Base-by-base conservation (phyloP, 1,140 invertebrate genomes). In the Xylocopa sonorina region DNA sequence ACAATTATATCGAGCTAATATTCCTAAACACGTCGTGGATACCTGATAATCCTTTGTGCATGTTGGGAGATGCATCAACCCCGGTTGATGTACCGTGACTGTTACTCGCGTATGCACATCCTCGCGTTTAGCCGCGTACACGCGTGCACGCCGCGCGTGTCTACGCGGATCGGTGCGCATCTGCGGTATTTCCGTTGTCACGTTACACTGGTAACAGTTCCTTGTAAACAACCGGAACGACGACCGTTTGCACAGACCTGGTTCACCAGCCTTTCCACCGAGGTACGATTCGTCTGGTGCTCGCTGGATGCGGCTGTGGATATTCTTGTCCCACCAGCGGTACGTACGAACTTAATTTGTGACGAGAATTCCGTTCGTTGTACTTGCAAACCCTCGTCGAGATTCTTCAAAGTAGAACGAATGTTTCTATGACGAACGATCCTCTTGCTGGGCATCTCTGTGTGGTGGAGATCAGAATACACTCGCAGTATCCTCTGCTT, bases 1-100 rank as follows among this genome's bases (percentile, higher is more conserved):
- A 69, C 73, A 68, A 78, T 88, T 88, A 88, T 77, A 75, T 83
- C 62, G 68, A 78, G 69, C 73, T 81, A 60, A 81, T 88, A 86
- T 88, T 80, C 82, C 72, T 48, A 68, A 76, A 68, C 82, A 88
- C 82, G 82, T 58, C 64, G 67, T 53, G 63, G 66, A 77, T 77
- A 76, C 46, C 27, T 27, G 57, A 57, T 88, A 88, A 88, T 88
- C 87, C 84, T 41, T 58, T 41, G 79, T 71, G 80, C 79, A 83
- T 87, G 84, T 73, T 77, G 64, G 10, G 32, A 80, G 77, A 88
- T 88, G 88, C 58, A 85, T 88, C 86, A 86, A 50, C 51, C 14
- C 24, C 62, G 50, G 51, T 79, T 80, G 78, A 84, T 85, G 55
- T 69, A 84, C 60, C 67, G 58, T 38, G 53, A 50, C 62, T 41